Evolutionary conservation across 2,888 invertebrate species (phyloP).

Genomic region (Sipunculus nudus): DNA sequence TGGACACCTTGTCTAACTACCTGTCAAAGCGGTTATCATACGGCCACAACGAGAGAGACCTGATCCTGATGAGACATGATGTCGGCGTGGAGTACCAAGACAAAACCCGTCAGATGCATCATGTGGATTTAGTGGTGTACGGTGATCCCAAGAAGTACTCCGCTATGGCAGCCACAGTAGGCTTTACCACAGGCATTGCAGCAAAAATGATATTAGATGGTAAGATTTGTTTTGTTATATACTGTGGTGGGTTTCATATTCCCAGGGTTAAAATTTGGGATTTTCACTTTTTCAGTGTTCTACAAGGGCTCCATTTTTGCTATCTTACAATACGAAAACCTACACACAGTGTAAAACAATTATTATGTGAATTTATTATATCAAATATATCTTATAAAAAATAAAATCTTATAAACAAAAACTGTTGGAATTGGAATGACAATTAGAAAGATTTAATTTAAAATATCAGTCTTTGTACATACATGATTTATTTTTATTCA

Average conservation of each 20-base stretch:
- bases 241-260: too few relatives aligned
- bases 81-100: slow-evolving; percentile 93
- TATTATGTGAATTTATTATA: too few relatives aligned
- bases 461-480: too few relatives aligned
- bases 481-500: too few relatives aligned
- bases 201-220: slow-evolving; percentile 98
- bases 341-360: slow-evolving; percentile 19
- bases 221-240: too few relatives aligned
- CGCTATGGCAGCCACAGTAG: slow-evolving; percentile 95
- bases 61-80: slow-evolving; percentile 93
- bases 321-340: slow-evolving; percentile 7
- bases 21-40: slow-evolving; percentile 82
- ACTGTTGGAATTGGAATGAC: too few relatives aligned
- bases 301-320: too few relatives aligned
- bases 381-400: too few relatives aligned
- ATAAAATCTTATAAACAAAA: too few relatives aligned
- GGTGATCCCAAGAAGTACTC: slow-evolving; percentile 82
- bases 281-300: too few relatives aligned
- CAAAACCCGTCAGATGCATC: slow-evolving; percentile 77
- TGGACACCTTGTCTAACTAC: slow-evolving; percentile 93
- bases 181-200: slow-evolving; percentile 93
- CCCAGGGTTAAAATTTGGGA: too few relatives aligned
- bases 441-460: too few relatives aligned
- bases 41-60: slow-evolving; percentile 80
- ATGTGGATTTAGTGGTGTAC: slow-evolving; percentile 83